A percentile compares a stretch with the other conserved stretches of the same genome.
Conservation (phyloP, 2,888 invertebrate genomes). For the Parthenolecanium corni region DNA sequence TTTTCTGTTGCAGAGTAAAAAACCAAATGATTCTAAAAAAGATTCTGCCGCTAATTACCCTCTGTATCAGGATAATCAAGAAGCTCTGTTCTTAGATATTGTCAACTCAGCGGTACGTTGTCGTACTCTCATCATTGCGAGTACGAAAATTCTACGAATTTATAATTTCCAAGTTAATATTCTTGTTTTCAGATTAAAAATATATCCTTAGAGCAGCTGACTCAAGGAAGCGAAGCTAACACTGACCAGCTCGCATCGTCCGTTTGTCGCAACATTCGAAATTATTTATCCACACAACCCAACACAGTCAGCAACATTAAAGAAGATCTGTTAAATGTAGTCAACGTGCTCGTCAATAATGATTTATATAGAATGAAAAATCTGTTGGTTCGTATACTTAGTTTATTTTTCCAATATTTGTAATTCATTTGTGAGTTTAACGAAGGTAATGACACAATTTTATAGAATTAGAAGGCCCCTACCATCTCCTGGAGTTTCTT, state of each 20-base stretch:
- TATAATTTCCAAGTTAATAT: background rate
- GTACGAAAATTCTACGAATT: background rate
- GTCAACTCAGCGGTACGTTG: slow-evolving; percentile 11
- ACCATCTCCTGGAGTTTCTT: too few species aligned
- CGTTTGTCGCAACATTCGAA: slow-evolving; percentile 6
- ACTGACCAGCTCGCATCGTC: slow-evolving; percentile 4
- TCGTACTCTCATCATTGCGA: background rate
- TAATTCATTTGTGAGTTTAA: too few species aligned
- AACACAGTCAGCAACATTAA: background rate
- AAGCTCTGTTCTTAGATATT: slow-evolving; percentile 17
- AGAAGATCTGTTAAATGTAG: slow-evolving; percentile 11
- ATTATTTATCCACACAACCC: background rate
- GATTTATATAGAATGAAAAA: slow-evolving; percentile 22
- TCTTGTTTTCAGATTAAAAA: background rate
- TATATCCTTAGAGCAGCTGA: slow-evolving; percentile 11
- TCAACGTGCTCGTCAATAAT: slow-evolving; percentile 20
- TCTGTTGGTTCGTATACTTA: background rate
- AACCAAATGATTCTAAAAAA: background rate
- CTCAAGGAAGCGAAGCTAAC: background rate
- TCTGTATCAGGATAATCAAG: slow-evolving; percentile 18
- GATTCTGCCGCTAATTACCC: slow-evolving; percentile 10
- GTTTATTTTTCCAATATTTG: background rate
- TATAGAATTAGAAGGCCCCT: too few species aligned
- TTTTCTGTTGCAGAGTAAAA: slow-evolving; percentile 2
- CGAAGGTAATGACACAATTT: too few species aligned